These are phyloP conservation scores for Apodemia duryi DNA, from an alignment of 2,888 invertebrate species.

Conservation along the genomic window DNA sequence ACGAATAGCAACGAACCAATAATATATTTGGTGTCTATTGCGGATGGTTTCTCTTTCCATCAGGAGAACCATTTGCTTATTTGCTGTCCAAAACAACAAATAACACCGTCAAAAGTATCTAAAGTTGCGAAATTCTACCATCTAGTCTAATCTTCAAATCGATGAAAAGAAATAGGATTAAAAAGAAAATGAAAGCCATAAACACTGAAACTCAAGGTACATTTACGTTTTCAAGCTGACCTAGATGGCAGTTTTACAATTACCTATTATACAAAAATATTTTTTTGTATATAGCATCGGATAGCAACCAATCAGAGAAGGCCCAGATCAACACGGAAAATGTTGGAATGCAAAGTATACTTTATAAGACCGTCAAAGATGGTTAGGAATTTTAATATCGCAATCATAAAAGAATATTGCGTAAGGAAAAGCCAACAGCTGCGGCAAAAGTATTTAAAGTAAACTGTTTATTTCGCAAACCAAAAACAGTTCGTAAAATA, in stretches of 20 bases:
- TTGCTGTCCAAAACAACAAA: no score
- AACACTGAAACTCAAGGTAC: neutral
- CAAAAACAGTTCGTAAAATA: neutral
- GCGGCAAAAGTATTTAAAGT: conserved; percentile 1
- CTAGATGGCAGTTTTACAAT: conserved; percentile 10
- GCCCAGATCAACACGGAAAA: no score
- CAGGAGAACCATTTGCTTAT: no score
- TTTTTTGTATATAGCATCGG: no score
- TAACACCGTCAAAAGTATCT: no score
- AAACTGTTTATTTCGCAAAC: neutral
- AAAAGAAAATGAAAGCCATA: neutral
- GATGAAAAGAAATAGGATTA: neutral
- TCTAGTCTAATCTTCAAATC: no score
- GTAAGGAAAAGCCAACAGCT: neutral
- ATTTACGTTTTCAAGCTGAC: neutral
- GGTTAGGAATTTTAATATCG: neutral
- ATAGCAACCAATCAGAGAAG: no score
- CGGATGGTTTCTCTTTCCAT: no score
- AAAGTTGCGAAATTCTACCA: no score
- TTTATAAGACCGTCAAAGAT: neutral
- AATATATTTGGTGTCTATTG: no score
- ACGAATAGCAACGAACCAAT: no score
- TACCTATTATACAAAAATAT: no score
- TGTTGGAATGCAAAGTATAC: neutral
- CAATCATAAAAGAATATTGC: neutral